Evolutionary conservation across 2,797 vertebrate species (phyloP).

Genomic region (Artibeus lituratus): DNA sequence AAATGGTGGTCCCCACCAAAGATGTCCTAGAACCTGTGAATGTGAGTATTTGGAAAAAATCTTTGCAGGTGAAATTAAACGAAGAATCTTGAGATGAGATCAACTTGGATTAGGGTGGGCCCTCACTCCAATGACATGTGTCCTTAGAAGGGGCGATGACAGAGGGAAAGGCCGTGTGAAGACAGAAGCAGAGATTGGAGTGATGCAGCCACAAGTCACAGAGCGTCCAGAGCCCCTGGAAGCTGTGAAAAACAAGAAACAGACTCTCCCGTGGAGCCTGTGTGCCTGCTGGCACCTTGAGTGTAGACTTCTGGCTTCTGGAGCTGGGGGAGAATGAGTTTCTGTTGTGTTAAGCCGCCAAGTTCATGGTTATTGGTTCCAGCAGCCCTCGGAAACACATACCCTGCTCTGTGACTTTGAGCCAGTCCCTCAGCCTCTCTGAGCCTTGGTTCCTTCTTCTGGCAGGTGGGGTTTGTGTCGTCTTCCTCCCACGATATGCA

Average conservation of each 20-base stretch:
- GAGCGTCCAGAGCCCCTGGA: not conserved
- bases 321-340: accelerated
- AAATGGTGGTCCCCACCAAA: not conserved
- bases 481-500: not conserved
- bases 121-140: not conserved
- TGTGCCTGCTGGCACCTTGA: accelerated
- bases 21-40: not conserved
- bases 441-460: not conserved
- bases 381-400: accelerated
- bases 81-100: not conserved
- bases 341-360: accelerated
- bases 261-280: accelerated
- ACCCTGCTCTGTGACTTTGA: accelerated
- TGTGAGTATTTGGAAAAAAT: not conserved
- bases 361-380: not conserved
- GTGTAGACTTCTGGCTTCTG: not conserved
- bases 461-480: not conserved
- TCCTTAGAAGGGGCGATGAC: not conserved
- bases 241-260: not conserved
- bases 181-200: not conserved
- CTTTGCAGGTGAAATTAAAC: not conserved
- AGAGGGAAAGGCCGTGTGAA: not conserved
- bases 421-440: not conserved
- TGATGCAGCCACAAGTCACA: accelerated
- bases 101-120: not conserved